phyloP scores from a whole-genome alignment of 2,888 invertebrate species.

The Yponomeuta plumbellus region DNA sequence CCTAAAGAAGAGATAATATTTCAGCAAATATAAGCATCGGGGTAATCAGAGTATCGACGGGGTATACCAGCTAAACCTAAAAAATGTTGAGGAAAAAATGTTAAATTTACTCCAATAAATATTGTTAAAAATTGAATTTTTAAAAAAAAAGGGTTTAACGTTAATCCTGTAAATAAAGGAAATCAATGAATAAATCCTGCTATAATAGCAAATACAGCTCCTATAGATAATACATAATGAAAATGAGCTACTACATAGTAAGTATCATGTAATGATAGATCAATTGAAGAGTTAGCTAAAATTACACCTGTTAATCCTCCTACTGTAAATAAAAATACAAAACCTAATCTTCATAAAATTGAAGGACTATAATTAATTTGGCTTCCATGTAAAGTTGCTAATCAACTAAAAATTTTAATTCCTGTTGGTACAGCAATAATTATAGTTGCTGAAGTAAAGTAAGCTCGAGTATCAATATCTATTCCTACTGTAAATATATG shows the following conservation, averaged over 20 bases:
- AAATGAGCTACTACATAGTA: conserved; percentile 91
- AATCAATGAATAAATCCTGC: conserved; percentile 84
- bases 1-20: conserved; percentile 82
- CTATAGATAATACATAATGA: conserved; percentile 88
- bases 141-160: conserved; percentile 74
- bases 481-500: conserved; percentile 91
- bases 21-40: conserved; percentile 80
- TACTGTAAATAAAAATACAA: conserved; percentile 86
- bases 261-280: conserved; percentile 87
- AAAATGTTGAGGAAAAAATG: conserved; percentile 89
- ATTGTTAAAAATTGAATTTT: conserved; percentile 83
- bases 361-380: conserved; percentile 77
- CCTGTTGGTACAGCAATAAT: conserved; percentile 92
- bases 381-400: conserved; percentile 81
- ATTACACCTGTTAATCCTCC: conserved; percentile 83
- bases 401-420: conserved; percentile 88
- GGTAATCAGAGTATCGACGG: conserved; percentile 85
- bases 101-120: conserved; percentile 87
- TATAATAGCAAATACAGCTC: conserved; percentile 87
- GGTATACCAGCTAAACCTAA: conserved; percentile 76
- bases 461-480: conserved; percentile 89
- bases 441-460: conserved; percentile 90
- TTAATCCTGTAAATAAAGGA: conserved; percentile 79
- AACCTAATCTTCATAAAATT: conserved; percentile 82
- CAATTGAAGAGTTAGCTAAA: conserved; percentile 85